These are phyloP conservation scores for Zaprionus davidi DNA, from an alignment of 1,140 invertebrate genomes.

Conservation along the genomic window DNA sequence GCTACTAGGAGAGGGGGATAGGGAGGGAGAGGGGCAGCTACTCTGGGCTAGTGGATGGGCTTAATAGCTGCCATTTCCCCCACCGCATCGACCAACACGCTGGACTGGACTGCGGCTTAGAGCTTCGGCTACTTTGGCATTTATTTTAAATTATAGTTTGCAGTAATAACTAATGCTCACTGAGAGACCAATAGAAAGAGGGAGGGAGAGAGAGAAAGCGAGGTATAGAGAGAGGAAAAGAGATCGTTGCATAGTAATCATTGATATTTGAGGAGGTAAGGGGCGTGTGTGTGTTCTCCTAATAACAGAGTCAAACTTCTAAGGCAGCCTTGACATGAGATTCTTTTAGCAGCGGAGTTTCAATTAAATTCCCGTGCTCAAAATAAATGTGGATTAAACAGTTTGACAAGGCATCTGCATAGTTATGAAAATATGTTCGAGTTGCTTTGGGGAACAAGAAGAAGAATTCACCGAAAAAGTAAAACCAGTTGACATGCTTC, in stretches of 20 bases:
- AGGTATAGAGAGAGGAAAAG: background rate
- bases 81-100: constrained; percentile 16
- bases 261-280: constrained; percentile 57
- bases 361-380: constrained; percentile 60
- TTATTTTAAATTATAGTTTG: constrained; percentile 81
- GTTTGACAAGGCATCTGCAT: constrained; percentile 63
- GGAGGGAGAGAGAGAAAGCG: background rate
- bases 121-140: constrained; percentile 76
- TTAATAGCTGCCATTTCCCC: constrained; percentile 61
- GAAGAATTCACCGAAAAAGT: constrained; percentile 4
- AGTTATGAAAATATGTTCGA: constrained; percentile 67
- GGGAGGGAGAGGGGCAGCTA: constrained; percentile 27
- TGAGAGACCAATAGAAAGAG: background rate
- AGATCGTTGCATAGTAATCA: constrained; percentile 63
- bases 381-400: constrained; percentile 63
- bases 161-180: constrained; percentile 78
- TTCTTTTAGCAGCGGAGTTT: constrained; percentile 1
- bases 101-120: constrained; percentile 62
- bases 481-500: constrained; percentile 59
- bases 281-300: constrained; percentile 38
- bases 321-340: constrained; percentile 42
- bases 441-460: background rate
- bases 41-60: constrained; percentile 39
- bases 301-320: constrained; percentile 41
- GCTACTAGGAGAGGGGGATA: constrained; percentile 1